These are phyloP conservation scores for Pantherophis vulpinus DNA, from an alignment of 2,797 vertebrate genomes.

Conservation along the genomic window DNA sequence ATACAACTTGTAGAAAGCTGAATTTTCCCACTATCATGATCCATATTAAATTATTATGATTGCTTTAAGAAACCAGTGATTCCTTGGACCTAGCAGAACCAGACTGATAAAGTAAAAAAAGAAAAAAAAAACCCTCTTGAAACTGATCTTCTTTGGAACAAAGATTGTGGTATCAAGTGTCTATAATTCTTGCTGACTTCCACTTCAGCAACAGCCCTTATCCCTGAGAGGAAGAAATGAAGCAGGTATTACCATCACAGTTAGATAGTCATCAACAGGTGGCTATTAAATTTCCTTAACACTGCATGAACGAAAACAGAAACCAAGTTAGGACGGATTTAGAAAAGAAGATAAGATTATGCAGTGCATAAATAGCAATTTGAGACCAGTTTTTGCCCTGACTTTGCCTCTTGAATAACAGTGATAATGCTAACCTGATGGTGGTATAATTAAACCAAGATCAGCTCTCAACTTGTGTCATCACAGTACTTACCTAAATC, in stretches of 20 bases:
- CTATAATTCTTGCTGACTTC: neutral
- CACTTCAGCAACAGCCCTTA: neutral
- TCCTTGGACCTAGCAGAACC: neutral
- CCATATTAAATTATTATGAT: neutral
- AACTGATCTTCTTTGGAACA: neutral
- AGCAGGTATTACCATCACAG: neutral
- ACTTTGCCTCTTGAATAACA: neutral
- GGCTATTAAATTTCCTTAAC: neutral
- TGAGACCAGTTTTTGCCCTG: conserved; percentile 35
- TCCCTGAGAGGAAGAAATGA: neutral
- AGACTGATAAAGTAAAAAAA: neutral
- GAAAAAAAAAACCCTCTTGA: neutral
- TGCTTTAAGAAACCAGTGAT: neutral
- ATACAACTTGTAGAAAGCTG: neutral
- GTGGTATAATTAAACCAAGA: conserved; percentile 4
- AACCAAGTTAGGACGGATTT: conserved; percentile 52
- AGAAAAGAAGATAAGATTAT: conserved; percentile 58
- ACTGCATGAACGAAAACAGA: conserved; percentile 59
- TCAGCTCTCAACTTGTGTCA: conserved; percentile 43
- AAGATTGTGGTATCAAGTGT: neutral
- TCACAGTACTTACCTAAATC: conserved; percentile 51
- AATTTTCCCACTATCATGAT: neutral
- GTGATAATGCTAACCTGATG: conserved; percentile 37
- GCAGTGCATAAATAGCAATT: conserved; percentile 47
- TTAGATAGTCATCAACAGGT: neutral